Base-by-base conservation (phyloP, 2,797 vertebrate species). In the Fratercula arctica region DNA sequence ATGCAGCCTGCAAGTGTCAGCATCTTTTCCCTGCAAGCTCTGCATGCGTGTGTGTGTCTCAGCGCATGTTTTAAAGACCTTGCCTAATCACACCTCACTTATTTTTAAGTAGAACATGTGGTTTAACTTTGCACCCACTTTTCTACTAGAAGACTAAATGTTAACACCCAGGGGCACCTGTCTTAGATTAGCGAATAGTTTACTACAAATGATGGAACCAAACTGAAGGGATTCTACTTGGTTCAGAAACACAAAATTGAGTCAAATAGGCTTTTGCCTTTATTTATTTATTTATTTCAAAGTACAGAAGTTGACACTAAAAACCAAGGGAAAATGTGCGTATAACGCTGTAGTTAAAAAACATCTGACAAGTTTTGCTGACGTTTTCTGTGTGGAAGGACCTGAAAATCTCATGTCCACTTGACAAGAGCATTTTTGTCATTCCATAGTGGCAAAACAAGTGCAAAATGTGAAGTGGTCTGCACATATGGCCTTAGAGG, bases 101-200 rank as follows among this genome's bases (percentile, higher is more conserved):
- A 97, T 98, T 97, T 97, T 98, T 98, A 98, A 97, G 98, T 97
- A 97, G 95, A 96, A 98, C 99, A 99, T 99, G 98, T 99, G 99
- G 99, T 99, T 99, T 98, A 98, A 99, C 98, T 99, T 99, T 99
- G 98, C 99, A 99, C 99, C 98, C 98, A 99, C 98, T 99, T 99
- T 99, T 98, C 99, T 98, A 98, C 98, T 98, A 98, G 98, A 98
- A 98, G 98, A 98, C 98, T 98, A 98, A 98, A 98, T 98, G 98
- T 99, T 98, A 98, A 99, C 99, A 99, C 99, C 98, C 98, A 96
- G 95, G 88, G 95, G 97, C 99, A 99, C 98, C 99, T 99, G 99
- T 98, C 98, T 98, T 95, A 97, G 97, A 99, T 99, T 99, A 99
- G 97, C 57, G 85, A 82, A 70, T 84, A 80, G 78, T 97, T 97